Conservation (phyloP, 2,888 invertebrate species). For the Lypha dubia region DNA sequence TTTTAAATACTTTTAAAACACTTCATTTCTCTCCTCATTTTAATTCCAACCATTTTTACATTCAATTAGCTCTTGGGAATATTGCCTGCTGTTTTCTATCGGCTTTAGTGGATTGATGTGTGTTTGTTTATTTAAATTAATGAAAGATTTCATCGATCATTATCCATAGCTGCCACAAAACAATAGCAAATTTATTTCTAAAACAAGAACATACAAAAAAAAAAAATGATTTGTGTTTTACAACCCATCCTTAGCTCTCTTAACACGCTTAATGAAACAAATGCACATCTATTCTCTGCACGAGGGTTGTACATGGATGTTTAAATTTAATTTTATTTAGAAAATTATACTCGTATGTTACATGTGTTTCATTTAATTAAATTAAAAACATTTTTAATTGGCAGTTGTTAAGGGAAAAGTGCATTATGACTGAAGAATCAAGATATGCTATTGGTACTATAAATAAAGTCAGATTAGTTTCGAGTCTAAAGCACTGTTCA, state of each 20-base stretch:
- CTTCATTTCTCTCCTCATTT: not conserved
- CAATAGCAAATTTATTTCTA: slow-evolving; percentile 7
- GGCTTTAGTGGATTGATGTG: not conserved
- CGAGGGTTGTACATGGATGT: slow-evolving; percentile 43
- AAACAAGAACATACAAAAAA: not conserved
- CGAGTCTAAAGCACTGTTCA: too few species aligned
- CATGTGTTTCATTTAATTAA: not conserved
- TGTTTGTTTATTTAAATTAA: slow-evolving; percentile 25
- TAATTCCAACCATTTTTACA: slow-evolving; percentile 12
- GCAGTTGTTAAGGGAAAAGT: too few species aligned
- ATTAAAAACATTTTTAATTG: not conserved
- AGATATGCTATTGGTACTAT: too few species aligned
- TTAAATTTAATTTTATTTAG: slow-evolving; percentile 9
- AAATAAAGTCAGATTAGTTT: too few species aligned
- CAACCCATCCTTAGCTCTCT: slow-evolving; percentile 18
- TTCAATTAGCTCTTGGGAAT: slow-evolving; percentile 50
- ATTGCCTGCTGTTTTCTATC: slow-evolving; percentile 22
- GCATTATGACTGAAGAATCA: too few species aligned
- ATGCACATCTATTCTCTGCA: not conserved
- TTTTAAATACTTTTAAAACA: slow-evolving; percentile 28
- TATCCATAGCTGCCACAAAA: slow-evolving; percentile 50
- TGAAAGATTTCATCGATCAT: slow-evolving; percentile 56
- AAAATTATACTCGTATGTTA: not conserved
- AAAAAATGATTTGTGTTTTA: slow-evolving; percentile 18
- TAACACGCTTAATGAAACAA: slow-evolving; percentile 46